Conservation (phyloP, 2,113 vertebrate genomes). For the Mormyrus lacerda region DNA sequence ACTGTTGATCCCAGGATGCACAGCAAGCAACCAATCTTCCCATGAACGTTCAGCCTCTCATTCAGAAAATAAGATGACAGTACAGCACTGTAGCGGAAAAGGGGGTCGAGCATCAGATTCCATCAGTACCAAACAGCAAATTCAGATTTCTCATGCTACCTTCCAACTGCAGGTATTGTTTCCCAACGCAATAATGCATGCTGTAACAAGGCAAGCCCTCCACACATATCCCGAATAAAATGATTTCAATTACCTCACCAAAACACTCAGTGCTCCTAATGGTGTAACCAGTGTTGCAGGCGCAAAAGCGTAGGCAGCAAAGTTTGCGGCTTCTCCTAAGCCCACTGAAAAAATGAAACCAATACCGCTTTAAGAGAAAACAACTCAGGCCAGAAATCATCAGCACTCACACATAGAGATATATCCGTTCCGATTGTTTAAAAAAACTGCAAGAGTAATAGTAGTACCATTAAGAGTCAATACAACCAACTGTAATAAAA, state of each 20-base stretch:
- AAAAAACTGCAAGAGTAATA: background rate
- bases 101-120: background rate
- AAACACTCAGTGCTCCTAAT: conserved; percentile 72
- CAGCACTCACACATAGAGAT: no score
- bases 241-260: conserved; percentile 61
- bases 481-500: background rate
- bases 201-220: background rate
- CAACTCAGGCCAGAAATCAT: background rate
- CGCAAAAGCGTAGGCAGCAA: conserved; percentile 76
- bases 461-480: background rate
- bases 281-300: conserved; percentile 76
- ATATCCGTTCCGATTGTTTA: background rate
- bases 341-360: conserved; percentile 57
- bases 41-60: conserved; percentile 69
- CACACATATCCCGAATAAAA: background rate
- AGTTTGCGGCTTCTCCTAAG: conserved; percentile 72
- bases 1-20: conserved; percentile 71
- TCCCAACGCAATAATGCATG: background rate
- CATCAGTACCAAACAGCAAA: background rate
- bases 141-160: background rate
- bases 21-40: conserved; percentile 71
- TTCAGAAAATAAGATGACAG: conserved; percentile 75
- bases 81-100: conserved; percentile 57
- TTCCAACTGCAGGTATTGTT: background rate
- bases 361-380: background rate